phyloP scores from a whole-genome alignment of 2,888 invertebrate genomes.

The Apantesis nais region DNA sequence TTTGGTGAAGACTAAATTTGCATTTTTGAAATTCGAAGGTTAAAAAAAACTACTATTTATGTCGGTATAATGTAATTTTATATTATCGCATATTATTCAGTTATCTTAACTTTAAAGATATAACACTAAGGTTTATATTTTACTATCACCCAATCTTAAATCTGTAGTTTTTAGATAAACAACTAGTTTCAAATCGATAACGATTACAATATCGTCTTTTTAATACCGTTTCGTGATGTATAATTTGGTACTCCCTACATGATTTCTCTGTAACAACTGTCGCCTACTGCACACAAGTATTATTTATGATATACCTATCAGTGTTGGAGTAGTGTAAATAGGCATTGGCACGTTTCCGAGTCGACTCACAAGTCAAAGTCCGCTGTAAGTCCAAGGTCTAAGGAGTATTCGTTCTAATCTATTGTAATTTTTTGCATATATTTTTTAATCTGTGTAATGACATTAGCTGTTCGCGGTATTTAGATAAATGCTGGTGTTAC shows the following conservation, averaged over 20 bases:
- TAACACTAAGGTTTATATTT: background rate
- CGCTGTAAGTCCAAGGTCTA: conserved; percentile 53
- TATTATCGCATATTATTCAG: background rate
- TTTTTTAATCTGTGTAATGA: conserved; percentile 16
- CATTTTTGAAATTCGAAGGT: background rate
- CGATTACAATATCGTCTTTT: background rate
- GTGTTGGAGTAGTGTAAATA: conserved; percentile 38
- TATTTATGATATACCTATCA: conserved; percentile 14
- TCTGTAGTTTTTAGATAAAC: background rate
- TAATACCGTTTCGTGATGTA: background rate
- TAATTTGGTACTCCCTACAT: background rate
- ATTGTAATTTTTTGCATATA: conserved; percentile 31
- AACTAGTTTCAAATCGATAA: background rate
- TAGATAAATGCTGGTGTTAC: background rate
- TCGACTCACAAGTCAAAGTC: conserved; percentile 49
- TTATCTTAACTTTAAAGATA: background rate
- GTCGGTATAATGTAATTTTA: background rate
- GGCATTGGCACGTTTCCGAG: conserved; percentile 52
- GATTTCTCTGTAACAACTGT: conserved; percentile 8
- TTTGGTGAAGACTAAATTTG: background rate
- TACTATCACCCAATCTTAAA: background rate
- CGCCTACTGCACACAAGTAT: background rate
- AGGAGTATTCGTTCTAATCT: conserved; percentile 23
- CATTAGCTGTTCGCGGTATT: conserved; percentile 4
- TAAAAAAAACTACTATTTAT: background rate